Evolutionary conservation across 2,888 invertebrate genomes (phyloP), one percentile per base, ranked within the genome.

Genomic region (Acheta domesticus): DNA sequence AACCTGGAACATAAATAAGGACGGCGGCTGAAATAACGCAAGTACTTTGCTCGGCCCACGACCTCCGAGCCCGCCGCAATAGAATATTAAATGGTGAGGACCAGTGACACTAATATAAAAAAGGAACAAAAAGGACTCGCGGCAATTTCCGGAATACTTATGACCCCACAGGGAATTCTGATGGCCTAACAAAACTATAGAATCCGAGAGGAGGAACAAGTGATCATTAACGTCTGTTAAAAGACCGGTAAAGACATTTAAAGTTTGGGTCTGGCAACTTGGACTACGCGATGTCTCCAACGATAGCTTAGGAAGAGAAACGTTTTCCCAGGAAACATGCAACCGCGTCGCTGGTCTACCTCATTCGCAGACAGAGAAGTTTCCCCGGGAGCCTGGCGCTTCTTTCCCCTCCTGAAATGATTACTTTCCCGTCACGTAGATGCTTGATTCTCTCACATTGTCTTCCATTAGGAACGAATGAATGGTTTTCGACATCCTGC

Each of bases 41-140:
- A n/a, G 16, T 62, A 62, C 16, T 62, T 62, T 62, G 16, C n/a
- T 62, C 62, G n/a, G 62, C 14, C 62, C 62, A 62, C 62, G 62
- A 8, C 62, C 16, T 62, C 62, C 62, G n/a, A 14, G 62, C 16
- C 62, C 16, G 62, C 62, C 62, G 14, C 62, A n/a, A 62, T 19
- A 62, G 62, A 62, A 62, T 62, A n/a, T 14, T 62, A 62, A 14
- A 62, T 62, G 62, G 62, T 62, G n/a, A 14, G 62, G 16, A n/a
- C 62, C 62, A 19, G 62, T 62, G 62, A 62, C 62, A 62, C 62
- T 62, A 62, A 62, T 62, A n/a, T 36, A 62, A 62, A 62, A n/a
- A 14, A 62, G 62, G n/a, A 62, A 62, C 62, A 19, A 62, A 62
- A 62, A 16, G 16, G 62, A 36, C 36, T 36, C 36, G 36, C 36